Conservation (phyloP, 2,797 vertebrate genomes). For the Enoplosus armatus region DNA sequence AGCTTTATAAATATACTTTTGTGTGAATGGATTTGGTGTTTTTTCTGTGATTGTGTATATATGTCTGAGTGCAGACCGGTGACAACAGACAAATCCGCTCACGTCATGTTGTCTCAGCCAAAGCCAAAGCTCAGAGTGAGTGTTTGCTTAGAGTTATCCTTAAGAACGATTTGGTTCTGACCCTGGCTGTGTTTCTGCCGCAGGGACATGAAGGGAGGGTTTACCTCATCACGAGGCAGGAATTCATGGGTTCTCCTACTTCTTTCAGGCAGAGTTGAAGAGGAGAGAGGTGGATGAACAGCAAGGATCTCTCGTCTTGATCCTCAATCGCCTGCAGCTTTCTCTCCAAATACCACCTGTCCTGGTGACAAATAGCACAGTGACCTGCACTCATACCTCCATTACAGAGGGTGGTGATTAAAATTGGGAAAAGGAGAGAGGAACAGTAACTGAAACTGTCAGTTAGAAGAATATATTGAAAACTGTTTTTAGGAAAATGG, state of each 20-base stretch:
- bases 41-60: slow-evolving; percentile 15
- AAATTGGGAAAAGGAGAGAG: neutral
- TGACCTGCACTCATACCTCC: slow-evolving; percentile 37
- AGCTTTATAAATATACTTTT: slow-evolving; percentile 50
- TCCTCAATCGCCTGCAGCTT: slow-evolving; percentile 52
- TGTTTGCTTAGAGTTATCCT: slow-evolving; percentile 36
- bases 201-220: slow-evolving; percentile 25
- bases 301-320: slow-evolving; percentile 3
- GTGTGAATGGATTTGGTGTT: slow-evolving; percentile 38
- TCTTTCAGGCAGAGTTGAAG: slow-evolving; percentile 16
- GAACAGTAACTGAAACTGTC: neutral
- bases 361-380: slow-evolving; percentile 60
- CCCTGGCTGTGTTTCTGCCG: slow-evolving; percentile 15
- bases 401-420: slow-evolving; percentile 15
- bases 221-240: slow-evolving; percentile 22
- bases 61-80: slow-evolving; percentile 42
- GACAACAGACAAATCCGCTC: slow-evolving; percentile 45
- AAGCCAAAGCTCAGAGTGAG: slow-evolving; percentile 3
- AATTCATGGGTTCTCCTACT: slow-evolving; percentile 45
- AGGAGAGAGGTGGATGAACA: slow-evolving; percentile 17
- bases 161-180: slow-evolving; percentile 10
- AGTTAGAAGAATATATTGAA: neutral
- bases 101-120: slow-evolving; percentile 13
- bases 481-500: neutral
- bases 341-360: slow-evolving; percentile 70